Percentiles rank a stretch among this genome's conserved stretches.
phyloP scores from a whole-genome alignment of 2,888 invertebrate genomes.

The Drosophila nr. perissopoda region DNA sequence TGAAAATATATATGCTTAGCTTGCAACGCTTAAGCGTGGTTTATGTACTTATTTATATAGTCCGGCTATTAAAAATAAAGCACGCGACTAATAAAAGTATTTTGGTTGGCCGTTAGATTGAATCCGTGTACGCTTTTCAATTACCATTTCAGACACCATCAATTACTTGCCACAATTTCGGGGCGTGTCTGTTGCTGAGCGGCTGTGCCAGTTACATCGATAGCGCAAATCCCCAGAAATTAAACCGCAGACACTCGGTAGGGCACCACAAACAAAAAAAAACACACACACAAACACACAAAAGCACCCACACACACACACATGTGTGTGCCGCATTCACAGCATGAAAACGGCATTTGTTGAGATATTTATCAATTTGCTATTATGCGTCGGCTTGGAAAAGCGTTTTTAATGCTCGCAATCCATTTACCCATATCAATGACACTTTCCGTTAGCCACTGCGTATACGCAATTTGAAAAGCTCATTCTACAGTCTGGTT shows the following conservation, averaged over 20 bases:
- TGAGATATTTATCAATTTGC: conserved; percentile 62
- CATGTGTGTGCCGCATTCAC: conserved; percentile 1
- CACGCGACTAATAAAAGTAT: background rate
- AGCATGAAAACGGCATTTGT: conserved; percentile 15
- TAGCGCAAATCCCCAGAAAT: conserved; percentile 46
- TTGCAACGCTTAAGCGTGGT: background rate
- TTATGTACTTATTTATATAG: background rate
- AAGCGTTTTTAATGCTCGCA: conserved; percentile 64
- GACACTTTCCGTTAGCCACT: conserved; percentile 10
- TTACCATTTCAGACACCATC: conserved; percentile 40
- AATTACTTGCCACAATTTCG: conserved; percentile 15
- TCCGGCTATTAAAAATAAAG: background rate
- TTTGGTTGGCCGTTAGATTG: conserved; percentile 4
- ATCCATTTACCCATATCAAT: conserved; percentile 50
- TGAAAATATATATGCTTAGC: background rate
- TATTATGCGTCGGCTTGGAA: conserved; percentile 40
- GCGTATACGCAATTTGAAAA: conserved; percentile 49
- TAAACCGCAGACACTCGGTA: conserved; percentile 58
- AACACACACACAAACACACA: conserved; percentile 8
- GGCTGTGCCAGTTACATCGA: conserved; percentile 21
- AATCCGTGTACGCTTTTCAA: conserved; percentile 36
- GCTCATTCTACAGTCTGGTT: conserved; percentile 35
- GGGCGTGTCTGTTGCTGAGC: background rate
- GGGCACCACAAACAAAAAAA: conserved; percentile 33
- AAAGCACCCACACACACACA: background rate